phyloP scores from a whole-genome alignment of 2,797 vertebrate species.

The Tenualosa ilisha region DNA sequence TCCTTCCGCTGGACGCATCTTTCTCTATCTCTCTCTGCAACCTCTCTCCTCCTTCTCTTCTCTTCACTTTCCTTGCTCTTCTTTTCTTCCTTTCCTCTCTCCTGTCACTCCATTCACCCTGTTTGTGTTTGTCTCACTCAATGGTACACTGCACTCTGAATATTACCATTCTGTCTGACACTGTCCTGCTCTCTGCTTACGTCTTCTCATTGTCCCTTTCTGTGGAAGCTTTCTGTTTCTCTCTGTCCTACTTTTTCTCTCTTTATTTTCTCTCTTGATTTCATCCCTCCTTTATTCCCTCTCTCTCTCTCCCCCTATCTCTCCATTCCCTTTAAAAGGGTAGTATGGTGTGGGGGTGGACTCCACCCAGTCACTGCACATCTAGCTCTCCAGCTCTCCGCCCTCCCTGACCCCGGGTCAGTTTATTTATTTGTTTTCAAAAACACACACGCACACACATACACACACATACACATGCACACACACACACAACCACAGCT shows the following conservation, averaged over 20 bases:
- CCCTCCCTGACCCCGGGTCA: neutral
- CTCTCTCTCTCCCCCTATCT: conserved; percentile 46
- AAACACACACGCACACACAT: neutral
- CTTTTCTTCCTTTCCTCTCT: neutral
- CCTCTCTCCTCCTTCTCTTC: conserved; percentile 30
- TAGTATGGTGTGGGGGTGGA: neutral
- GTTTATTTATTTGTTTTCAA: neutral
- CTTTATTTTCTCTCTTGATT: too few species aligned
- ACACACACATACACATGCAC: neutral
- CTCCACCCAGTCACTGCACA: neutral
- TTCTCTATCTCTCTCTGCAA: neutral
- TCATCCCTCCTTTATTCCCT: neutral
- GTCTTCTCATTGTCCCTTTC: too few species aligned
- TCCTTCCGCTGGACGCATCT: neutral
- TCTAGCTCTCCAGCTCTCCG: too few species aligned
- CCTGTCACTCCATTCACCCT: neutral
- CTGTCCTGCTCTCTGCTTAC: neutral
- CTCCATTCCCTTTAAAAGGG: conserved; percentile 1
- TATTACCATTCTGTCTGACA: neutral
- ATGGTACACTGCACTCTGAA: neutral
- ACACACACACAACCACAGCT: neutral
- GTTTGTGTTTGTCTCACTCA: neutral
- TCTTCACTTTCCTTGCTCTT: conserved; percentile 28
- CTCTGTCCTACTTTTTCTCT: too few species aligned
- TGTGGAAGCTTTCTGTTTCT: too few species aligned